phyloP scores from a whole-genome alignment of 1,140 invertebrate species.

The Matsumurasca onukii region DNA sequence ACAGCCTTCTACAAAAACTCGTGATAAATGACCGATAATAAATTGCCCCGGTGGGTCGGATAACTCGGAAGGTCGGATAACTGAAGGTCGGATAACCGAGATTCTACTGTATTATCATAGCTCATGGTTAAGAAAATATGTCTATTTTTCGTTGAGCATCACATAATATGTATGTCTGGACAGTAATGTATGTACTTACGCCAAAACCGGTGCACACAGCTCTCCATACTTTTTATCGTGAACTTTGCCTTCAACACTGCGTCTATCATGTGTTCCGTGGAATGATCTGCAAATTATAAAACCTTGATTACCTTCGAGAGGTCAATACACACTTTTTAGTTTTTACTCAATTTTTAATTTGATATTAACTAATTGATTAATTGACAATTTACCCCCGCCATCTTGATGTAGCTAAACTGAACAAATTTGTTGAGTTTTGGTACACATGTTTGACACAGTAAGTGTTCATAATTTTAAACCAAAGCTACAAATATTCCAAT shows the following conservation, averaged over 20 bases:
- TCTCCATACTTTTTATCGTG: slow-evolving; percentile 38
- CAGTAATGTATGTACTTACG: slow-evolving; percentile 34
- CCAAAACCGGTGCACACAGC: slow-evolving; percentile 37
- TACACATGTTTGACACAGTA: neutral
- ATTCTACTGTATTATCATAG: too few relatives aligned
- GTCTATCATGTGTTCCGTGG: slow-evolving; percentile 41
- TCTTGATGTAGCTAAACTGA: neutral
- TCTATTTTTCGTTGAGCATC: too few relatives aligned
- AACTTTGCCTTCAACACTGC: slow-evolving; percentile 40
- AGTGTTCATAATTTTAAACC: slow-evolving; percentile 27
- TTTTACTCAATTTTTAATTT: slow-evolving; percentile 38
- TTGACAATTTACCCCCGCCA: too few relatives aligned
- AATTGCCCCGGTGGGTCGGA: too few relatives aligned
- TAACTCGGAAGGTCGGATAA: too few relatives aligned
- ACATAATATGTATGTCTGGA: too few relatives aligned
- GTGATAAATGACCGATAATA: too few relatives aligned
- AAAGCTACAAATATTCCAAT: too few relatives aligned
- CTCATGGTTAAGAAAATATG: too few relatives aligned
- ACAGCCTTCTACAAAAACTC: too few relatives aligned
- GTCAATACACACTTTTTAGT: slow-evolving; percentile 42
- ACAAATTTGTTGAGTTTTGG: neutral
- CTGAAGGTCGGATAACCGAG: too few relatives aligned
- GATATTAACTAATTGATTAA: neutral
- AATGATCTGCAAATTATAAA: slow-evolving; percentile 39
- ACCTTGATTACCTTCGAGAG: neutral